Base-by-base conservation (phyloP, 2,113 vertebrate species). In the Spermophilus dauricus region DNA sequence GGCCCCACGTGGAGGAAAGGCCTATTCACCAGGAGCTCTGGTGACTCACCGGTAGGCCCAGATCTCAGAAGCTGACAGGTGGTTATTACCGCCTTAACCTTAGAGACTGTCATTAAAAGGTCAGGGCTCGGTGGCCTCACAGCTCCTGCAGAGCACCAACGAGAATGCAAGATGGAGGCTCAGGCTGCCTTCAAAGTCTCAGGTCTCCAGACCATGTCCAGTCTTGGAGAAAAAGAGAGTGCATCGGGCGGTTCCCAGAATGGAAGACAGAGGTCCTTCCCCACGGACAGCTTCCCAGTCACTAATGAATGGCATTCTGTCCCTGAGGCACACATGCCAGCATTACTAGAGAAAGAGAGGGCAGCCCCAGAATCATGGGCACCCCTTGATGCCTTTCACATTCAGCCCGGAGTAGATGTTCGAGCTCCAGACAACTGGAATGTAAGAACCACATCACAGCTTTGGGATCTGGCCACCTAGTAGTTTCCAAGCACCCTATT, bases 81-180 rank as follows among this genome's bases (percentile, higher is more conserved):
- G 81, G 72, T 58, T 48, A 89, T 90, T 83, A 92, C 3, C 8
- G 16, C 22, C 81, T 94, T 78, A 37, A 85, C 81, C 92, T 92
- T 86, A 39, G 58, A 82, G 89, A 75, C 61, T 7, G 30, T 37
- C n/a, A 69, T 84, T 24, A 37, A 76, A 61, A 53, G 91, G 76
- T 76, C 75, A 24, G 94, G 77, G 75, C 75, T 88, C 72, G 0
- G 37, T 1, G 1, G 39, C 65, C 34, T 2, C 18, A 73, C 28
- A 75, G 82, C 58, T 34, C 53, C 13, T 9, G 6, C 34, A 37
- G 72, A 87, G 53, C 48, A 32, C 63, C 69, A 26, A 70, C 0
- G 0, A 76, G 22, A 42, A 34, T 17, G 12, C 1, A 3, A 42
- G 58, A 37, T 20, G 51, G 51, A 76, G n/a, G 24, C 28, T 1